Evolutionary conservation across 2,113 vertebrate species (phyloP).

Genomic region (Corydoras maculifer): DNA sequence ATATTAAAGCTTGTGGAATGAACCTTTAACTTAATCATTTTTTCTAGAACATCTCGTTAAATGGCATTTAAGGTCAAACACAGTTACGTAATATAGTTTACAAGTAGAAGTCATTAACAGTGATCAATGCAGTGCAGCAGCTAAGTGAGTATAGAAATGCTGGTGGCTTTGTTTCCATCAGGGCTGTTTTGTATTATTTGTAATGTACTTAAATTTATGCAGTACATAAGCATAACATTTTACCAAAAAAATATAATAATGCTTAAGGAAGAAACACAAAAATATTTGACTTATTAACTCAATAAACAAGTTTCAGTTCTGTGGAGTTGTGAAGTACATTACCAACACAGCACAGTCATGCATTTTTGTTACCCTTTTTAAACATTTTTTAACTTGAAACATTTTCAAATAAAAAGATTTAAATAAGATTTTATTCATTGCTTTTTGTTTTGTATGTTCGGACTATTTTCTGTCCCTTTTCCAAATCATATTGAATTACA

Average conservation of each 20-base stretch:
- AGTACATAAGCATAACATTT: no score
- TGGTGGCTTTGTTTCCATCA: conserved; percentile 1
- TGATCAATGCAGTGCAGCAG: conserved; percentile 34
- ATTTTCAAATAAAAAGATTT: no score
- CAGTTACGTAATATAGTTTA: conserved; percentile 31
- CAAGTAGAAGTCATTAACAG: conserved; percentile 13
- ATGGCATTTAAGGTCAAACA: conserved; percentile 24
- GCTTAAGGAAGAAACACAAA: background rate
- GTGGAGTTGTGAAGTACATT: conserved; percentile 6
- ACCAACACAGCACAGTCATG: background rate
- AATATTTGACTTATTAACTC: background rate
- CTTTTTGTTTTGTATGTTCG: no score
- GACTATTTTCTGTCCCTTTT: no score
- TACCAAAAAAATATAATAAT: no score
- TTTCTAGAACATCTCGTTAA: background rate
- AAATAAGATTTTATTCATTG: no score
- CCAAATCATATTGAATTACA: no score
- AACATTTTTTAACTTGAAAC: no score
- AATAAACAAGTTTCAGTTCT: background rate
- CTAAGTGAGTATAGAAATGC: background rate
- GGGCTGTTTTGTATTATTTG: background rate
- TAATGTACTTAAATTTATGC: no score
- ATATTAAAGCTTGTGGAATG: conserved; percentile 9
- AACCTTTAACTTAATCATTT: no score
- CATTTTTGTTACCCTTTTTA: no score